phyloP scores from a whole-genome alignment of 2,113 vertebrate species.

The Tauraco erythrolophus region DNA sequence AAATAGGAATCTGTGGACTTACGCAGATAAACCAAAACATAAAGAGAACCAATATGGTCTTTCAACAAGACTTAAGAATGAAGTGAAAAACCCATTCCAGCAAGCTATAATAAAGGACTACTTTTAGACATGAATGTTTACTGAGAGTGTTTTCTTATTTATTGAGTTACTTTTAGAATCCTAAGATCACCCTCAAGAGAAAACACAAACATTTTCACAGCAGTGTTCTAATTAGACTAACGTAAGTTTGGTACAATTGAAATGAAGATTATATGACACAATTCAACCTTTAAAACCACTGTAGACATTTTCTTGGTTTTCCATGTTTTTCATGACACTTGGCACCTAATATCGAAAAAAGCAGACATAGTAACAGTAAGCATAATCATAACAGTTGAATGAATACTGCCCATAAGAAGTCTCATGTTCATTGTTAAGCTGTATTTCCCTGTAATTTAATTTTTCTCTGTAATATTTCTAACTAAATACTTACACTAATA shows the following conservation, averaged over 20 bases:
- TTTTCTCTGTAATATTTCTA: not conserved
- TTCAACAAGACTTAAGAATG: not conserved
- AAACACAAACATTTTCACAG: not conserved
- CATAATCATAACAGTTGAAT: not conserved
- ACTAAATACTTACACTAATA: conserved; percentile 55
- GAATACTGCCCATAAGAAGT: not conserved
- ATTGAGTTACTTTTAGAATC: not conserved
- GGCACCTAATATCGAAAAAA: not conserved
- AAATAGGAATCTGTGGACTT: not conserved
- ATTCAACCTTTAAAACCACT: not conserved
- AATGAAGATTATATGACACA: not conserved
- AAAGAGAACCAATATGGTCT: not conserved
- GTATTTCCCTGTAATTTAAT: not conserved
- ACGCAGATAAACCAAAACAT: not conserved
- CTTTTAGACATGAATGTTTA: not conserved
- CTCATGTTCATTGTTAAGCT: not conserved
- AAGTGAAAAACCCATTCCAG: not conserved
- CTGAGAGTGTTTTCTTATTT: not conserved
- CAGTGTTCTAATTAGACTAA: not conserved
- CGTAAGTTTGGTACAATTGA: not conserved
- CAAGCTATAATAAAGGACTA: not conserved
- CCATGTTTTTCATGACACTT: not conserved
- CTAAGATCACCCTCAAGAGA: not conserved
- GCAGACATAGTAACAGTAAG: not conserved
- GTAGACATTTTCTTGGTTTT: not conserved